Conservation (phyloP, 2,888 invertebrate genomes). For the Lamellibrachia satsuma region DNA sequence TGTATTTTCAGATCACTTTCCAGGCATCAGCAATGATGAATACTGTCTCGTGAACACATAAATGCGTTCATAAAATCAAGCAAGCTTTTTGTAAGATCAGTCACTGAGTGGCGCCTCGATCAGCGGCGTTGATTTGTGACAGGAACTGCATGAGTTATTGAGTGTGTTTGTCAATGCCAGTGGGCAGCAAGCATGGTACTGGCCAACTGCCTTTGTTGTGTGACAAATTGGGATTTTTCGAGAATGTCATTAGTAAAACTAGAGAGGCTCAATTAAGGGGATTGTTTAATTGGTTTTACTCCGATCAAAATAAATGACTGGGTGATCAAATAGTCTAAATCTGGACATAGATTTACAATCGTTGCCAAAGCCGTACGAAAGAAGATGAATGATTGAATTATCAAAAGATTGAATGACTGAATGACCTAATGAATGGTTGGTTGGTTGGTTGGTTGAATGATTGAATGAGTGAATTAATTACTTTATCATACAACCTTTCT, state of each 20-base stretch:
- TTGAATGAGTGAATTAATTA: not conserved
- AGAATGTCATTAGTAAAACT: not conserved
- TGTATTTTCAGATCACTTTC: not conserved
- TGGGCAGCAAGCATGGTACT: not conserved
- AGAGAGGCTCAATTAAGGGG: not conserved
- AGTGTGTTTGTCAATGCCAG: not conserved
- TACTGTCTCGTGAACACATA: not conserved
- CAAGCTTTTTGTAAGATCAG: not conserved
- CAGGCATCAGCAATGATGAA: not conserved
- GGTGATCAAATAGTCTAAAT: not conserved
- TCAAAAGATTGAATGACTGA: not conserved
- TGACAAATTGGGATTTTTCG: not conserved
- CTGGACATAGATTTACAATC: not conserved
- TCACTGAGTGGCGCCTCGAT: not conserved
- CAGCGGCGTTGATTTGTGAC: not conserved
- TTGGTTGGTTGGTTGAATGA: not conserved
- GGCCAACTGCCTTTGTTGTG: not conserved
- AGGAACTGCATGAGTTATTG: not conserved
- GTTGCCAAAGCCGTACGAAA: not conserved
- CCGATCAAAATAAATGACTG: not conserved
- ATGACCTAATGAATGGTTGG: not conserved
- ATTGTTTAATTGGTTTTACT: not conserved
- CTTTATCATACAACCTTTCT: not conserved
- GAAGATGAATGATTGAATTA: not conserved
- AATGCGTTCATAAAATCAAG: not conserved